Conservation (phyloP, 2,888 invertebrate genomes). For the Perizoma flavofasciatum region DNA sequence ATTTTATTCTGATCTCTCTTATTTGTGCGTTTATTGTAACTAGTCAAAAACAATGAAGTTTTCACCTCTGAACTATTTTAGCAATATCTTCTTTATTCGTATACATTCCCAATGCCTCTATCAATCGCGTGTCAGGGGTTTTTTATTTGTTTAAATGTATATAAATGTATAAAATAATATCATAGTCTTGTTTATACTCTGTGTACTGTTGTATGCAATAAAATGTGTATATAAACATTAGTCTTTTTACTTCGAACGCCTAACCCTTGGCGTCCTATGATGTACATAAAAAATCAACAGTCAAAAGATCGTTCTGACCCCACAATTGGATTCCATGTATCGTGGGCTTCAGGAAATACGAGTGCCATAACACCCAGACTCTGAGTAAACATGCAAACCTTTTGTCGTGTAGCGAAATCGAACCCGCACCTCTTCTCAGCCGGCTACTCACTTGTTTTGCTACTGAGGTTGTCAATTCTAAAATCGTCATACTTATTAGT, state of each 20-base stretch:
- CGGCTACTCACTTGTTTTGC: too few species aligned
- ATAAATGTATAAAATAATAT: constrained; percentile 53
- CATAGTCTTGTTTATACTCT: constrained; percentile 70
- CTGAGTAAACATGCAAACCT: too few species aligned
- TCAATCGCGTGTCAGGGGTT: constrained; percentile 55
- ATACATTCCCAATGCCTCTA: constrained; percentile 70
- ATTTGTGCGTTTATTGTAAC: constrained; percentile 11
- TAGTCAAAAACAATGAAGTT: constrained; percentile 23
- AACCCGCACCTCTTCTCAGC: too few species aligned
- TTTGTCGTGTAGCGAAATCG: too few species aligned
- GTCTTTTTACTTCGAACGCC: constrained; percentile 38
- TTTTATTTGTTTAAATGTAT: constrained; percentile 57
- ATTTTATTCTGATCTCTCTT: constrained; percentile 21
- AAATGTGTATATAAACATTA: constrained; percentile 71
- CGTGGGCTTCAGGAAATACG: too few species aligned
- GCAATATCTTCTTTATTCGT: constrained; percentile 36
- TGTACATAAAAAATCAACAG: too few species aligned
- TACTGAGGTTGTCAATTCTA: too few species aligned
- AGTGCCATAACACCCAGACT: too few species aligned
- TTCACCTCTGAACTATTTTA: neutral
- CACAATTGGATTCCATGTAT: too few species aligned
- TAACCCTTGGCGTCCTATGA: neutral
- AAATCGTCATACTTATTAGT: too few species aligned
- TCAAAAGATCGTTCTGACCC: too few species aligned
- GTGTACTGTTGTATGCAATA: constrained; percentile 79